Conservation (phyloP, 2,113 vertebrate genomes). For the Cygnus buccinator region DNA sequence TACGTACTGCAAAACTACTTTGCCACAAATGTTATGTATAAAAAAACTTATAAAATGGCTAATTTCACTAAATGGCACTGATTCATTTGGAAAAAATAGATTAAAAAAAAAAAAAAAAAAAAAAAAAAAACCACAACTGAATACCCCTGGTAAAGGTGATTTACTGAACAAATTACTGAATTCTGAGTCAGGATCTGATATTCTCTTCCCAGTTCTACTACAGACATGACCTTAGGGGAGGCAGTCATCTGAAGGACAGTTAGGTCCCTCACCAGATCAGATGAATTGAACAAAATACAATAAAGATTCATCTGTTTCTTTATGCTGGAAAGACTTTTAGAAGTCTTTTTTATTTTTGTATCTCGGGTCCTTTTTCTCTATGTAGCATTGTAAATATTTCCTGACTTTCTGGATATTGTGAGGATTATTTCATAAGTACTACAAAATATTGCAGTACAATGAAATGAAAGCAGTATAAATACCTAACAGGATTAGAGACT, state of each 20-base stretch:
- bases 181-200: background rate
- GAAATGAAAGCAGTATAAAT: background rate
- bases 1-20: background rate
- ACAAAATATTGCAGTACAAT: background rate
- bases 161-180: background rate
- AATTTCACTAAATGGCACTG: background rate
- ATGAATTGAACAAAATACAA: background rate
- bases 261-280: background rate
- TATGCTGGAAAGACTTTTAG: background rate
- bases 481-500: background rate
- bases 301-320: background rate
- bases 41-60: background rate
- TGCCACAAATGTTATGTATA: background rate
- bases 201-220: background rate
- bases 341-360: background rate
- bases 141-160: background rate
- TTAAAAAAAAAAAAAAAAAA: background rate
- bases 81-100: background rate
- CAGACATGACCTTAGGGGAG: background rate
- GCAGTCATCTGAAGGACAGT: background rate
- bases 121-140: background rate
- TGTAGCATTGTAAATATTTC: background rate
- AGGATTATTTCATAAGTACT: background rate
- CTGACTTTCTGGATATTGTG: background rate
- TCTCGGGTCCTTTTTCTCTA: background rate